Base-by-base conservation (phyloP, 2,888 invertebrate genomes). In the Hydriomena furcata region DNA sequence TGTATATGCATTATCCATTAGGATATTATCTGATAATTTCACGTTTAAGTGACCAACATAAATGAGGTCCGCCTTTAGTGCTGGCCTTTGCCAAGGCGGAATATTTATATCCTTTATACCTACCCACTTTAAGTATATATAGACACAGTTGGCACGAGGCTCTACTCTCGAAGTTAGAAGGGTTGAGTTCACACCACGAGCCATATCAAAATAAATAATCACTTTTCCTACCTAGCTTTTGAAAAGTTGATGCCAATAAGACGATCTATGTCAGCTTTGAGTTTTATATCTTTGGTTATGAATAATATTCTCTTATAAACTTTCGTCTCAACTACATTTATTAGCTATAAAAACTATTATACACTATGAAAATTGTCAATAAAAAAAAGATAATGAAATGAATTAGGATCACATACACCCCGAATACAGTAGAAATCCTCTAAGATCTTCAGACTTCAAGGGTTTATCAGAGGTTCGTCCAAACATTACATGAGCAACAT, bases 111-210 rank as follows among this genome's bases (percentile, higher is more conserved):
- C 43, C 31, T 17, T 24, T 30, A 32, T 40, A 28, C 24, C 24
- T 36, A 30, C 20, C 7, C 31, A 27, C 8, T n/a, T 40, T n/a
- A n/a, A 38, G 17, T 12, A 11, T 10, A 30, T 7, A 13, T 25
- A n/a, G 20, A 27, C 4, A 32, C 12, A 28, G 32, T 38, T 47
- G 52, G 52, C 52, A 52, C 40, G 12, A 31, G 13, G 10, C 13
- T 36, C 13, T 30, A 7, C 34, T 25, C 34, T 25, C 21, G 23
- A 30, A 38, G 43, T 34, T 34, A 40, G 28, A 59, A 63, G 66
- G 62, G 66, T 62, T 53, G 60, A 50, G 52, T 61, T 64, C 56
- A 45, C 61, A 56, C 66, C 66, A 55, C 65, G 63, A 45, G 53
- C 50, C 58, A 58, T 36, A 13, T 12, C 12, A 30, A 30, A 30